Base-by-base conservation (phyloP, 1,140 invertebrate genomes). In the Medauroidea extradentata region DNA sequence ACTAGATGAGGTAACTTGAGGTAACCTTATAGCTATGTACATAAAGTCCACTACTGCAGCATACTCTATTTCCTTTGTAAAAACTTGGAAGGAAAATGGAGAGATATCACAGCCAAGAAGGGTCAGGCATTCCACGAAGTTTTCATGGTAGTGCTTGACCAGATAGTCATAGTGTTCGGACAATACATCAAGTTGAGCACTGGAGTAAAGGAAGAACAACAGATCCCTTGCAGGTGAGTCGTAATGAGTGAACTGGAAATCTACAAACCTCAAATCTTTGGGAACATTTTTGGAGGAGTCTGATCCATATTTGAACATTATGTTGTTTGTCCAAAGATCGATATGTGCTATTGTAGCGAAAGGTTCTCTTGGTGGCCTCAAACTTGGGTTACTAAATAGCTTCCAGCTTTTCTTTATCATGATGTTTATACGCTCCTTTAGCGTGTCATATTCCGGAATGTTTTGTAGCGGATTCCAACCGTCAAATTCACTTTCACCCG, bases 331-430 rank as follows among this genome's bases (percentile, higher is more conserved):
- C n/a, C n/a, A n/a, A n/a, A n/a, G n/a, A n/a, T n/a, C n/a, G n/a
- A n/a, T n/a, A n/a, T 59, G 57, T n/a, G 43, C 25, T 16, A 52
- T 19, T 16, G 57, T 52, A 14, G 57, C 46, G 53, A 59, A 59
- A 13, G 57, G 57, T 53, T 59, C 57, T 11, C 23, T 53, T 42
- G 38, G 46, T 8, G 38, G 48, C 11, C 29, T 51, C n/a, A 23
- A 23, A 5, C 14, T 39, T 19, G 29, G 51, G 9, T 16, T 34
- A 9, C 4, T 38, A 18, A 39, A 19, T 16, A 16, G 9, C 2
- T 53, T 38, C 16, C 38, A 2, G 23, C 21, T 16, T 16, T 23
- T 18, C 16, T n/a, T 4, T 7, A 53, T 0, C 9, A 2, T 7
- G 3, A 9, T 53, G 8, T 34, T 21, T 18, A 53, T 38, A 8